Evolutionary conservation across 2,113 vertebrate genomes (phyloP).

Genomic region (Heterochromis multidens): DNA sequence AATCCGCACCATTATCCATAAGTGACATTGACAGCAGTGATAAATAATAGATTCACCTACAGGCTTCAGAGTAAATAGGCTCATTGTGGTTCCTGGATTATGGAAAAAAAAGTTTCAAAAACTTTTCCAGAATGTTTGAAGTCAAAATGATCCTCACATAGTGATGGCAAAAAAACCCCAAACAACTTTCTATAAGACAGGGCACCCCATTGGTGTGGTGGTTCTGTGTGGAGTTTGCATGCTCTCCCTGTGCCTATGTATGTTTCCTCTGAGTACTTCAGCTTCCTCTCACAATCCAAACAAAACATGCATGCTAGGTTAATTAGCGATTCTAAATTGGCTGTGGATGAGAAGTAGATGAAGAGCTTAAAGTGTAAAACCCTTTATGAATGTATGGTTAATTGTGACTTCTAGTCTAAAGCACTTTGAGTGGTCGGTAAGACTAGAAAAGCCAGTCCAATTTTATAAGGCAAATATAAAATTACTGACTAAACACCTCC

Average conservation of each 20-base stretch:
- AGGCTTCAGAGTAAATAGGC: neutral
- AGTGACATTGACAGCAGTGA: accelerated
- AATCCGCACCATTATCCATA: no score
- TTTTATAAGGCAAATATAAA: neutral
- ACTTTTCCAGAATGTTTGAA: neutral
- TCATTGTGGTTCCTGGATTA: neutral
- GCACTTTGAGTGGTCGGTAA: neutral
- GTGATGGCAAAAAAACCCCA: neutral
- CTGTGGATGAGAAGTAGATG: neutral
- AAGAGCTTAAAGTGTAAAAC: neutral
- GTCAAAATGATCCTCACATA: neutral
- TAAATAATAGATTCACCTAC: neutral
- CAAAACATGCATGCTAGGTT: neutral
- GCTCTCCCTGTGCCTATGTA: neutral
- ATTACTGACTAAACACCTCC: neutral
- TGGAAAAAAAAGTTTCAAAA: neutral
- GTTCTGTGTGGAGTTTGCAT: neutral
- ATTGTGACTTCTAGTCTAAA: neutral
- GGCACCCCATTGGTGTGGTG: neutral
- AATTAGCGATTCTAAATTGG: neutral
- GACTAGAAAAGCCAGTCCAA: neutral
- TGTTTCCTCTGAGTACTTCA: neutral
- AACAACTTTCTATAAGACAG: neutral
- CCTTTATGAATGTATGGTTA: neutral
- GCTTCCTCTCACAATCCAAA: neutral